Percentiles rank a stretch among this genome's conserved stretches.
Evolutionary conservation across 2,888 invertebrate genomes (phyloP).

Genomic region (Taphrorychus bicolor): DNA sequence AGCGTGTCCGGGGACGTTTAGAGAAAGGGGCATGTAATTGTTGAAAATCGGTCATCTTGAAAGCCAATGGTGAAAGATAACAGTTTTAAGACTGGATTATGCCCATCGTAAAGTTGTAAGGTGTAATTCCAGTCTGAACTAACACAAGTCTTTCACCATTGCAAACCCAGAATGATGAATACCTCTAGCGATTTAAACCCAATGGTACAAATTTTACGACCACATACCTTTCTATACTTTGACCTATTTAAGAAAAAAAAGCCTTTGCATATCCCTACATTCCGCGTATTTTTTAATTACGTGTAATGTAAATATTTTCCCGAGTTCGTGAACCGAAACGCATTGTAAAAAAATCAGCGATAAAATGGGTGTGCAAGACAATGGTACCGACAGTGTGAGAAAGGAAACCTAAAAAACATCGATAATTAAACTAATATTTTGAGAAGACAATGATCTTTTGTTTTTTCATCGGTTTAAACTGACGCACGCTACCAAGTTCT

Average conservation of each 20-base stretch:
- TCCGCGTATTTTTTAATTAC: not conserved
- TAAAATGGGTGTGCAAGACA: conserved; percentile 8
- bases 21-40: not conserved
- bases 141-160: too few species aligned
- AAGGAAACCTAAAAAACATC: conserved; percentile 99
- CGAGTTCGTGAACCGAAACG: conserved; percentile 8
- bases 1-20: conserved; percentile 14
- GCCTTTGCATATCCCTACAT: not conserved
- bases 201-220: too few species aligned
- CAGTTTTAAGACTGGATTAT: not conserved
- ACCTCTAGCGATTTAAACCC: too few species aligned
- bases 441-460: conserved; percentile 18
- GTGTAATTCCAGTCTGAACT: too few species aligned
- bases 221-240: not conserved
- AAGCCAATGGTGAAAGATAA: too few species aligned
- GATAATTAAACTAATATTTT: conserved; percentile 12
- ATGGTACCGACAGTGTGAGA: conserved; percentile 73
- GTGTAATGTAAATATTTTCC: not conserved
- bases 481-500: not conserved
- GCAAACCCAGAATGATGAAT: too few species aligned
- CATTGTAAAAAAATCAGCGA: conserved; percentile 7
- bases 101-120: not conserved
- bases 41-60: not conserved
- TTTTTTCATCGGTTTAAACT: conserved; percentile 10
- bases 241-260: not conserved